Conservation (phyloP, 2,888 invertebrate genomes). For the Acanthosepion pharaonis region DNA sequence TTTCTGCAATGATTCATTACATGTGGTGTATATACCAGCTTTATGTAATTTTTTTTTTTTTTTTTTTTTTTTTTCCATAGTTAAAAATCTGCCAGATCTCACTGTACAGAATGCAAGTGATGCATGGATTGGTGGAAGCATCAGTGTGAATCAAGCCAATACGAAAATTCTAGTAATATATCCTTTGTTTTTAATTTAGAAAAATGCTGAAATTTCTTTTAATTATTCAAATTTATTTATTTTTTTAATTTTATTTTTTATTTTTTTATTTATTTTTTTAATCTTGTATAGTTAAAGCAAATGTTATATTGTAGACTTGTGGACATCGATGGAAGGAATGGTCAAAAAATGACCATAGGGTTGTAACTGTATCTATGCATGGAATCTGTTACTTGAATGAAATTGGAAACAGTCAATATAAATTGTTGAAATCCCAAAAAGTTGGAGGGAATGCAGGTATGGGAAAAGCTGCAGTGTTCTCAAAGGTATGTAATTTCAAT, state of each 20-base stretch:
- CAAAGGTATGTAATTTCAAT: neutral
- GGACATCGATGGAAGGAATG: neutral
- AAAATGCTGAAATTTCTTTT: neutral
- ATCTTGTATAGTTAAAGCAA: neutral
- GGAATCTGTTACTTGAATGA: neutral
- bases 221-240: too few species aligned
- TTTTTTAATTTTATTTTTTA: too few species aligned
- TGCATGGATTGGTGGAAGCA: neutral
- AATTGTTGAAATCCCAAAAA: neutral
- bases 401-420: neutral
- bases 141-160: neutral
- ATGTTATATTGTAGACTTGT: neutral
- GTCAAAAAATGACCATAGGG: neutral
- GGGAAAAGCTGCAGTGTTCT: neutral
- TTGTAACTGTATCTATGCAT: neutral
- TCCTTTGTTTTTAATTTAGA: neutral
- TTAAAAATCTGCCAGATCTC: neutral
- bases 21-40: too few species aligned
- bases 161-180: neutral
- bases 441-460: neutral
- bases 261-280: neutral
- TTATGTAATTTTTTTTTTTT: neutral
- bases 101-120: neutral
- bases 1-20: too few species aligned
- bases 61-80: neutral